Evolutionary conservation across 2,113 vertebrate species (phyloP), one percentile per base, ranked within the genome.

Genomic region (Sorex fumeus): DNA sequence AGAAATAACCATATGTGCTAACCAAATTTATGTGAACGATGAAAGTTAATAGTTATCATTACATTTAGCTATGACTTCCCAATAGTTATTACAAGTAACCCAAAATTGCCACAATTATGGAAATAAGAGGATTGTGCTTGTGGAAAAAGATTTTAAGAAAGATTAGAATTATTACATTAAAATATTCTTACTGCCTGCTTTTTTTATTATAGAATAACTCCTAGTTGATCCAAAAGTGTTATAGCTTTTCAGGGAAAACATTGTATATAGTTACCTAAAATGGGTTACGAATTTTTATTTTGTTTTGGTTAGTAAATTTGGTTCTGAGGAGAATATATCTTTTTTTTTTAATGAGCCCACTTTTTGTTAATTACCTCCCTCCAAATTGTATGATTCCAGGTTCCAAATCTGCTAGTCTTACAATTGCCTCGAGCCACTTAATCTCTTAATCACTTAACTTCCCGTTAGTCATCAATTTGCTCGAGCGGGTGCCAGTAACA

Each of bases 1-100:
- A 16, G 32, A 85, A 88, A 80, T 95, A 94, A 93, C 62, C 67
- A 19, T 74, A 87, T 75, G 28, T 91, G 21, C 78, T 95, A 94
- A 92, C 43, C 74, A 96, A 80, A 90, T 94, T 95, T 91, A 57
- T 92, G 34, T 93, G 84, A 93, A 82, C 25, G 91, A 36, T 91
- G 30, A 82, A 87, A 87, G 34, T 88, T 84, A 8, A 57, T 88
- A n/a, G 45, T 84, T 95, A 88, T 84, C 19, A 62, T 81, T 93
- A 92, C 15, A 57, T 82, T 40, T 82, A 96, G 85, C 34, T 88
- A 12, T 91, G 87, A 32, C 40, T 3, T 90, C 25, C 36, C 47
- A 15, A 70, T 66, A 81, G 64, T 89, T 83, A 62, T 47, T 19
- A 90, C 92, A 28, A 87, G 21, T 96, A 91, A 88, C 47, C 30